Base-by-base conservation (phyloP, 2,888 invertebrate genomes). In the Meteorus colon region DNA sequence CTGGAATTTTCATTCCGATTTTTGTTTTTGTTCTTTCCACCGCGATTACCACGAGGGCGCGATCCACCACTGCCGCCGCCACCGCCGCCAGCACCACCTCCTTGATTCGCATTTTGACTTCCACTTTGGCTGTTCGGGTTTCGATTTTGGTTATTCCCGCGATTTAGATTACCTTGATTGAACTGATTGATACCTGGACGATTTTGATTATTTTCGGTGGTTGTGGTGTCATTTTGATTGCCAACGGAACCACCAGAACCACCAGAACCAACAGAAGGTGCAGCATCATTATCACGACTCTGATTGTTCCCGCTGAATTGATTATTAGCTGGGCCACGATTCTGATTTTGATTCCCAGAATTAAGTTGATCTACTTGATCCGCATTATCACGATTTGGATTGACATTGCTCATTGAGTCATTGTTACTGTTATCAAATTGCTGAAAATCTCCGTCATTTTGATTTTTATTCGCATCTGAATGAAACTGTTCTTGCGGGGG, bases 11-110 rank as follows among this genome's bases (percentile, higher is more conserved):
- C 86, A 24, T 55, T 55, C 59, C 83, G 81, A 68, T 85, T 86
- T 78, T 86, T 88, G 73, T 86, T 86, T 77, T 85, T 81, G 78
- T 87, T 87, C 63, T 87, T 87, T 45, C 87, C 88, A 69, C 86
- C 87, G 74, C 87, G 79, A 68, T 37, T 71, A 24, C 75, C 76
- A 29, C 77, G 79, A 8, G 67, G 48, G 2, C 81, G 55, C 5
- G 55, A 68, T 34, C 65, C 65, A 41, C 65, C 41, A 41, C 78
- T 82, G 8, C 78, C 79, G 59, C 78, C 73, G 41, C 75, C 65
- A 41, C 65, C 41, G 34, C 78, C 82, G 10, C 78, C 79, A 62
- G 78, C 73, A 48, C 75, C 77, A 65, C 62, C 31, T 12, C 62
- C 31, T 31, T 81, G 82, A 77, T 81, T 84, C 12, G 67, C 75